Evolutionary conservation across 1,140 invertebrate genomes (phyloP), one percentile per base, ranked within the genome.

Genomic region (Aporrectodea caliginosa): DNA sequence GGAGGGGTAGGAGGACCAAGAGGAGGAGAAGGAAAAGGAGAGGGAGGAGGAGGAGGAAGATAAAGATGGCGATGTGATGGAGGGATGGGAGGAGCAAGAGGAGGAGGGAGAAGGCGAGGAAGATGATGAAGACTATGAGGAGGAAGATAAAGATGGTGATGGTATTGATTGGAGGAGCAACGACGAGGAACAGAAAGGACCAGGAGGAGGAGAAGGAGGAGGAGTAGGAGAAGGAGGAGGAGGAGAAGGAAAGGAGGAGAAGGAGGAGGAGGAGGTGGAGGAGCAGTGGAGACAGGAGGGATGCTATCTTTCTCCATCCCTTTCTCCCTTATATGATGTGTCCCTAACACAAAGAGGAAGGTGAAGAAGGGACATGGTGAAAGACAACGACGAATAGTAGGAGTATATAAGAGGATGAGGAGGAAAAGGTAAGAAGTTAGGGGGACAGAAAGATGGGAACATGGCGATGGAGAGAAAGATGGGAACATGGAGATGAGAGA

Each of bases 11-110:
- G 58, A 35, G 32, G 32, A 77, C 32, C 58, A 31, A 69, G 32
- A 77, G 75, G 58, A 35, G 58, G 58, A 69, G 32, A 77, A 35
- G 58, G 75, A 77, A 35, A 77, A 35, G 58, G 32, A 77, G 75
- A 77, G 75, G 58, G 12, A 77, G 75, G 75, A 77, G 75, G 58
- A 6, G 58, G 75, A 77, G 75, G 30, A 1, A 78, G 77, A 32
- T 16, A 34, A 16, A 35, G 68, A 14, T 16, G 34, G 27, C 30
- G 69, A 34, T 16, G 31, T 1, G 30, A 29, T 74, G 1, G 70
- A 69, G 16, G 16, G 30, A 27, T 12, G 43, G 22, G 43, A 58
- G 43, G 22, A 22, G 22, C 6, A 58, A 22, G 22, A 22, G 22
- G 43, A 58, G n/a, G 43, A 58, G 43, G 22, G 43, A 58, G 43